Evolutionary conservation across 2,113 vertebrate species (phyloP).

Genomic region (Callorhinus ursinus): DNA sequence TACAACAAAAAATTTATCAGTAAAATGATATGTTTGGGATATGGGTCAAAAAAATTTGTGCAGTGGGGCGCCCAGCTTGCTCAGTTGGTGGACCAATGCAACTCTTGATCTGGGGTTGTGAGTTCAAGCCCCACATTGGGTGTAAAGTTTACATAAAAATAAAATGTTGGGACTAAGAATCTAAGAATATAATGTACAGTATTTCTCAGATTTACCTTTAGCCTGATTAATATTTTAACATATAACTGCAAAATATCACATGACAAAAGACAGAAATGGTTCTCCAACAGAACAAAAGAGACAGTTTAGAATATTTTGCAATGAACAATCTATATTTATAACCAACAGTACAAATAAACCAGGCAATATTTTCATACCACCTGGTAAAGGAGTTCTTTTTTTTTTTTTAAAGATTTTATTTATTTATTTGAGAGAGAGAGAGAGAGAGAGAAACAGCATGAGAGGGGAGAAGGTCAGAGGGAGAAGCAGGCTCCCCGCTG

Average conservation of each 20-base stretch:
- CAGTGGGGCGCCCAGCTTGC: neutral
- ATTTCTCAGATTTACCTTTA: conserved; percentile 19
- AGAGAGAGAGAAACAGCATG: no score
- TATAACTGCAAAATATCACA: neutral
- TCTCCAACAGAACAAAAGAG: neutral
- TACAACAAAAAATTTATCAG: neutral
- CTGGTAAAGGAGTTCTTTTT: neutral
- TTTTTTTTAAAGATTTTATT: no score
- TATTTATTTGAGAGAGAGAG: no score
- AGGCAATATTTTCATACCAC: neutral
- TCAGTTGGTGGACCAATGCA: neutral
- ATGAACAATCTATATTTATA: neutral
- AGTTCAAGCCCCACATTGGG: neutral
- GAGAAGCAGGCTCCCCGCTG: no score
- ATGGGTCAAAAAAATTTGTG: neutral
- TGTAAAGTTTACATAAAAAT: neutral
- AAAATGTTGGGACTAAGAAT: neutral
- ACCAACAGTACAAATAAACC: neutral
- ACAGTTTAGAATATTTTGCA: neutral
- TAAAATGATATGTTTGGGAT: neutral
- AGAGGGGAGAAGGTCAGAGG: no score
- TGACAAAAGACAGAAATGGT: neutral
- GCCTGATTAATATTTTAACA: neutral
- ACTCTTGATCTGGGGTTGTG: neutral
- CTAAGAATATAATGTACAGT: neutral